Percentiles rank a stretch among this genome's conserved stretches.
Conservation (phyloP, 2,888 invertebrate species). For the Axea sp. region DNA sequence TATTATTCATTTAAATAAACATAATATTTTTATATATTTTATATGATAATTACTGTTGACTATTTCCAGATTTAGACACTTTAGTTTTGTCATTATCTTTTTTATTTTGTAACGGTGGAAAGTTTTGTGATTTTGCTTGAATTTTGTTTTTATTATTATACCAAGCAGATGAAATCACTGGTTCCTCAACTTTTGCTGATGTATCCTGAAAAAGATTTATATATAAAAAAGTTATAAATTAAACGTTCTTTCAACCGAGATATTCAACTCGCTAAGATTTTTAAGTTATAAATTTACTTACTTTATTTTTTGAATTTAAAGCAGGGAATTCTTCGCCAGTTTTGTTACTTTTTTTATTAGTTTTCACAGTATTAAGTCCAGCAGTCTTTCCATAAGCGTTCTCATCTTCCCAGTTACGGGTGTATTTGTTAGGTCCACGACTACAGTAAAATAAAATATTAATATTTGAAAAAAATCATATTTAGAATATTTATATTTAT, state of each 20-base stretch:
- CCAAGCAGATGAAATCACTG: conserved; percentile 78
- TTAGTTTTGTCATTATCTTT: conserved; percentile 72
- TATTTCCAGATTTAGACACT: conserved; percentile 57
- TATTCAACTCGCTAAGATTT: no score
- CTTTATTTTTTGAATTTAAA: conserved; percentile 74
- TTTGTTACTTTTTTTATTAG: conserved; percentile 72
- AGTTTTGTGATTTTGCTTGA: conserved; percentile 73
- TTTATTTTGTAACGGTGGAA: conserved; percentile 75
- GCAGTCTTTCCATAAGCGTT: conserved; percentile 88
- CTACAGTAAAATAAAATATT: conserved; percentile 80
- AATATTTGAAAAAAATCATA: no score
- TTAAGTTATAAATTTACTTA: conserved; percentile 37
- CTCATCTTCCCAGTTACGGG: conserved; percentile 95
- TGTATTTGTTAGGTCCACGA: conserved; percentile 95
- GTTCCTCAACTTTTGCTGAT: conserved; percentile 70
- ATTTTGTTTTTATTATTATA: conserved; percentile 77
- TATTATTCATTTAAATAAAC: neutral
- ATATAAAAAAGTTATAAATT: no score
- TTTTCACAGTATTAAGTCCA: conserved; percentile 70
- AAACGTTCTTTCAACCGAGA: no score
- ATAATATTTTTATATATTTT: neutral
- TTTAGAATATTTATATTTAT: neutral
- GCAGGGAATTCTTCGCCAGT: conserved; percentile 83
- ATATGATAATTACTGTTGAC: conserved; percentile 65
- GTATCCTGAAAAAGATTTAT: conserved; percentile 65